Conservation (phyloP, 1,140 invertebrate genomes). For the Nymphalis io region DNA sequence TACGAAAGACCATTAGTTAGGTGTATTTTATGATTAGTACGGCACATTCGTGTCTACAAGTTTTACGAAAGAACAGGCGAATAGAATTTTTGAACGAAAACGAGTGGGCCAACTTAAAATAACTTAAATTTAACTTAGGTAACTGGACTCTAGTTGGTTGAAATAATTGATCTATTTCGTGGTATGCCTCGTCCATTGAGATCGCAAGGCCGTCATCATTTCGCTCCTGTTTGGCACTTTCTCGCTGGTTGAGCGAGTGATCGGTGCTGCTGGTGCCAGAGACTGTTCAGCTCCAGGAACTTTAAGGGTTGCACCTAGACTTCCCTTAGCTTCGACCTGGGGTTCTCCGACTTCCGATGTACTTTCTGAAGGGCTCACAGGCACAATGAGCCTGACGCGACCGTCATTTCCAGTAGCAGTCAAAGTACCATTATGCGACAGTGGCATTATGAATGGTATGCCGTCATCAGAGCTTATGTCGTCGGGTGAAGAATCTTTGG, state of each 20-base stretch:
- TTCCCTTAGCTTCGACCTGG: slow-evolving; percentile 40
- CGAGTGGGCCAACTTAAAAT: slow-evolving; percentile 18
- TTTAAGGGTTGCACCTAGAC: slow-evolving; percentile 64
- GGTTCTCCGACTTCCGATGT: slow-evolving; percentile 47
- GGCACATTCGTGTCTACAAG: slow-evolving; percentile 20
- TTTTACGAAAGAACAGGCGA: slow-evolving; percentile 5
- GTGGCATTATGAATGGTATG: slow-evolving; percentile 84
- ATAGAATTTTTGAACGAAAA: background rate
- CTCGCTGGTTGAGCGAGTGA: slow-evolving; percentile 91
- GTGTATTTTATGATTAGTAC: slow-evolving; percentile 1
- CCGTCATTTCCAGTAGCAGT: slow-evolving; percentile 82
- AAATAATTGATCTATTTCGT: slow-evolving; percentile 84
- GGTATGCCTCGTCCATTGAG: slow-evolving; percentile 91
- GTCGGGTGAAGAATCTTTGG: slow-evolving; percentile 63
- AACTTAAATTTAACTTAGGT: slow-evolving; percentile 39
- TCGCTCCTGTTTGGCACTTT: slow-evolving; percentile 91
- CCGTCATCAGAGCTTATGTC: slow-evolving; percentile 67
- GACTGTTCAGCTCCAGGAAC: slow-evolving; percentile 62
- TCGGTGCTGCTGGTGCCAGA: slow-evolving; percentile 79
- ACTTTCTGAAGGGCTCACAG: slow-evolving; percentile 73
- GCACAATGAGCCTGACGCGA: slow-evolving; percentile 81
- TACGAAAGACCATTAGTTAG: slow-evolving; percentile 23
- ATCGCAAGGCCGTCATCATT: slow-evolving; percentile 90
- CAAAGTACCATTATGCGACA: slow-evolving; percentile 84
- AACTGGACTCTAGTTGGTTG: slow-evolving; percentile 48